These are phyloP conservation scores for Microplitis deprimator DNA, from an alignment of 2,888 invertebrate genomes.

Conservation along the genomic window DNA sequence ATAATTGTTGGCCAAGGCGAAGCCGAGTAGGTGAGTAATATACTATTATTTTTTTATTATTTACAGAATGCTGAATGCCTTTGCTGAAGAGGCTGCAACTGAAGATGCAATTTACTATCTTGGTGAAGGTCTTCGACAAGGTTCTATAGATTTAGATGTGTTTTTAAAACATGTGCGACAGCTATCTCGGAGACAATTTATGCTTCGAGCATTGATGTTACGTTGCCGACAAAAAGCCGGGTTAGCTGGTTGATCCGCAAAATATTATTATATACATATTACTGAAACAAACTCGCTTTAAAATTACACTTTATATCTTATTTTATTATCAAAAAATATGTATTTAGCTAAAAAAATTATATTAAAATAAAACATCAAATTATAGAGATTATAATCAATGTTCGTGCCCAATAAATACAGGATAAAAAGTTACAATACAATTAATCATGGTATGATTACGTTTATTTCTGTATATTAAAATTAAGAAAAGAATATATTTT, in stretches of 20 bases:
- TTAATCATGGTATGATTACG: slow-evolving; percentile 16
- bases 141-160: slow-evolving; percentile 94
- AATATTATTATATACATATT: background rate
- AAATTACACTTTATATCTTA: slow-evolving; percentile 45
- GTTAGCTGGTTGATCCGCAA: slow-evolving; percentile 77
- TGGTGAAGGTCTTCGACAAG: slow-evolving; percentile 92
- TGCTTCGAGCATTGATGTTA: slow-evolving; percentile 94
- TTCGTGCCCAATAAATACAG: slow-evolving; percentile 33
- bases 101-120: slow-evolving; percentile 99
- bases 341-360: slow-evolving; percentile 44
- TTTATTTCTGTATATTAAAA: slow-evolving; percentile 23
- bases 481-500: slow-evolving; percentile 39
- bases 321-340: slow-evolving; percentile 50
- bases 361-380: slow-evolving; percentile 46
- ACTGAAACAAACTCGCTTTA: slow-evolving; percentile 20
- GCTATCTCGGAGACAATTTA: slow-evolving; percentile 95
- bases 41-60: slow-evolving; percentile 43
- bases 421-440: slow-evolving; percentile 24
- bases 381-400: slow-evolving; percentile 44
- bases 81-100: slow-evolving; percentile 97
- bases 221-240: slow-evolving; percentile 97
- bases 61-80: slow-evolving; percentile 88
- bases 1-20: no score
- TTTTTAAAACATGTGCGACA: slow-evolving; percentile 97
- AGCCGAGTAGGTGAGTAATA: no score